These are phyloP conservation scores for Zhuqinia jingwanae DNA, from an alignment of 2,888 invertebrate species.

Conservation along the genomic window DNA sequence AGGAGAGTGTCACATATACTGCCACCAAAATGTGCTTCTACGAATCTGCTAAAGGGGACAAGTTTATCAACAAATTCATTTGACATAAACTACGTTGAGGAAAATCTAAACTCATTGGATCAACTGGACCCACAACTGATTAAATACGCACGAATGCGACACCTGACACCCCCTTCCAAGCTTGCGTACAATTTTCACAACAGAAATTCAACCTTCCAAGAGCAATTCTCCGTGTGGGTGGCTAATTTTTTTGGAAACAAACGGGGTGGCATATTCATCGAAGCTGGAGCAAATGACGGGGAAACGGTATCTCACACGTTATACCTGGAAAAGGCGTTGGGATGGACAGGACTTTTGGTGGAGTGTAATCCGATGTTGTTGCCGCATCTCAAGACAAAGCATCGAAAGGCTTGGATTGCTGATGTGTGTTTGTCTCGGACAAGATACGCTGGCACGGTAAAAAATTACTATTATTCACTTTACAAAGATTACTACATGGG, in stretches of 20 bases:
- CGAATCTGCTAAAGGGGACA: no score
- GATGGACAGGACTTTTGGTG: constrained; percentile 65
- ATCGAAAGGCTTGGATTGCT: constrained; percentile 70
- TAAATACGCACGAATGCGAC: constrained; percentile 13
- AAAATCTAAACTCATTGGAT: constrained; percentile 36
- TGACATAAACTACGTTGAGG: constrained; percentile 7
- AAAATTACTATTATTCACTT: no score
- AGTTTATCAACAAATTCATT: no score
- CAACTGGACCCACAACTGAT: constrained; percentile 40
- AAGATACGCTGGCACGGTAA: constrained; percentile 21
- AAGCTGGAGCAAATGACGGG: constrained; percentile 59
- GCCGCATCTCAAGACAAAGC: constrained; percentile 9
- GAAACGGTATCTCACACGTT: constrained; percentile 30
- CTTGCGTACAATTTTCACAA: constrained; percentile 42
- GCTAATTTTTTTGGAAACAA: constrained; percentile 41
- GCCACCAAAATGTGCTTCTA: no score
- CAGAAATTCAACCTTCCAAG: background rate
- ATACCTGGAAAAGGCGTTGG: constrained; percentile 52
- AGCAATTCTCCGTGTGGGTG: constrained; percentile 1
- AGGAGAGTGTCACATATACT: no score
- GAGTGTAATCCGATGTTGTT: constrained; percentile 63
- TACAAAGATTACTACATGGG: background rate
- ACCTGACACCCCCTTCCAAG: constrained; percentile 54
- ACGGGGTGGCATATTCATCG: constrained; percentile 54
- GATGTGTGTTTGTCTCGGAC: constrained; percentile 52